phyloP scores from a whole-genome alignment of 2,888 invertebrate species.

The Acronicta psi region DNA sequence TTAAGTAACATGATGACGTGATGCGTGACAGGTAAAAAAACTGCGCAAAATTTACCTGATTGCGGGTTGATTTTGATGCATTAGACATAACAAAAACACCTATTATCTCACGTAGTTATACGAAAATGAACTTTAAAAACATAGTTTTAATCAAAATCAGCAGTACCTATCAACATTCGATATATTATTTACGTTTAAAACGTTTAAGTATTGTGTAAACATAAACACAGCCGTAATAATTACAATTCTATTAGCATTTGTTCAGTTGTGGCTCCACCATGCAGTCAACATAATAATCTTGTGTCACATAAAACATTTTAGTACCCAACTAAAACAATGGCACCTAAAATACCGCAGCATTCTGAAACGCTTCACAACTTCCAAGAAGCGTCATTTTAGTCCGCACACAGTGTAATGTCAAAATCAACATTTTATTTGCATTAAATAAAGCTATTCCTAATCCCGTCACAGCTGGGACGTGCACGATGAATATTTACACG shows the following conservation, averaged over 20 bases:
- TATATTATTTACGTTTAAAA: too few species aligned
- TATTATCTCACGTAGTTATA: too few species aligned
- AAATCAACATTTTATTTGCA: slow-evolving; percentile 73
- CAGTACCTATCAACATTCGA: neutral
- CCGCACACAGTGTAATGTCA: slow-evolving; percentile 62
- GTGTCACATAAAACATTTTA: slow-evolving; percentile 20
- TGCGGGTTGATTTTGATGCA: slow-evolving; percentile 1
- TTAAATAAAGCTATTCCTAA: slow-evolving; percentile 80
- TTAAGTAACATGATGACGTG: slow-evolving; percentile 31
- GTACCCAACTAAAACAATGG: slow-evolving; percentile 31
- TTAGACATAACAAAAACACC: too few species aligned
- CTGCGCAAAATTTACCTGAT: slow-evolving; percentile 15
- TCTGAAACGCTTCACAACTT: slow-evolving; percentile 32
- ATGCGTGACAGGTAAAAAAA: slow-evolving; percentile 25
- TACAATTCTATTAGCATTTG: slow-evolving; percentile 9
- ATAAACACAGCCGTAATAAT: slow-evolving; percentile 17
- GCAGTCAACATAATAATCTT: slow-evolving; percentile 7
- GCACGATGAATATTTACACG: slow-evolving; percentile 82
- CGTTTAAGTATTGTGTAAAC: slow-evolving; percentile 7
- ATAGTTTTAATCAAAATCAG: too few species aligned
- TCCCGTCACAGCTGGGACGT: slow-evolving; percentile 72
- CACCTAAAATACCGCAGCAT: slow-evolving; percentile 55
- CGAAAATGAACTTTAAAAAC: too few species aligned
- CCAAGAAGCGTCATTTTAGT: slow-evolving; percentile 55
- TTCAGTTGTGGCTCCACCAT: slow-evolving; percentile 5